These are phyloP conservation scores for Verasper variegatus DNA, from an alignment of 2,113 vertebrate genomes.

Conservation along the genomic window DNA sequence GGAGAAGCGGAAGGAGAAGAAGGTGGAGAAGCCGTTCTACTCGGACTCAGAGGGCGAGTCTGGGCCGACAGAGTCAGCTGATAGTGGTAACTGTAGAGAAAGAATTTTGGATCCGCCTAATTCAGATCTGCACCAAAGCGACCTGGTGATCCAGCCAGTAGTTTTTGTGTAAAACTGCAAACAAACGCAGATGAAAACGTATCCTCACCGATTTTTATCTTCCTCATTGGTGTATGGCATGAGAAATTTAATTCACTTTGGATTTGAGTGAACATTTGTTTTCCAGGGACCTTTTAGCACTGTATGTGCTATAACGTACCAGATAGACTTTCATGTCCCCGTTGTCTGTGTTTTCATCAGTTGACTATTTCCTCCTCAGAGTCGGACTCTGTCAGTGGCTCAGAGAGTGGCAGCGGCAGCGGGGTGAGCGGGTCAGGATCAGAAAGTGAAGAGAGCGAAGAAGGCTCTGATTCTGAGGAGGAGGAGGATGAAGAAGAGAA, in stretches of 20 bases:
- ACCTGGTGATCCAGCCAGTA: too few relatives aligned
- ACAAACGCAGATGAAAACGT: too few relatives aligned
- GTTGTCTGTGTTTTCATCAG: background rate
- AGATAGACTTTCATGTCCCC: background rate
- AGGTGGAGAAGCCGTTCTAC: constrained; percentile 97
- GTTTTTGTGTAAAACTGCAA: too few relatives aligned
- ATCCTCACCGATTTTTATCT: too few relatives aligned
- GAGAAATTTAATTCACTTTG: too few relatives aligned
- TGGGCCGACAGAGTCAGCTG: constrained; percentile 94
- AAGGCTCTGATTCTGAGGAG: constrained; percentile 85
- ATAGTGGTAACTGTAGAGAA: constrained; percentile 86
- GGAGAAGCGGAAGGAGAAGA: constrained; percentile 98
- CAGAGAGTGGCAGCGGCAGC: constrained; percentile 82
- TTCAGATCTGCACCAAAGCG: too few relatives aligned
- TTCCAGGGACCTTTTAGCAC: too few relatives aligned
- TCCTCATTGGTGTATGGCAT: too few relatives aligned
- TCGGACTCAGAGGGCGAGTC: constrained; percentile 97
- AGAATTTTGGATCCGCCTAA: too few relatives aligned
- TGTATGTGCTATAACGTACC: background rate
- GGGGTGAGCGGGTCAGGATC: constrained; percentile 83
- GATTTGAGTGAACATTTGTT: too few relatives aligned
- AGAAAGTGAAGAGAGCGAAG: constrained; percentile 84
- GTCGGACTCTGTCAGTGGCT: constrained; percentile 85
- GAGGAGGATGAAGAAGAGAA: constrained; percentile 86
- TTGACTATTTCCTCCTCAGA: constrained; percentile 76